Base-by-base conservation (phyloP, 2,113 vertebrate genomes). In the Morone saxatilis region DNA sequence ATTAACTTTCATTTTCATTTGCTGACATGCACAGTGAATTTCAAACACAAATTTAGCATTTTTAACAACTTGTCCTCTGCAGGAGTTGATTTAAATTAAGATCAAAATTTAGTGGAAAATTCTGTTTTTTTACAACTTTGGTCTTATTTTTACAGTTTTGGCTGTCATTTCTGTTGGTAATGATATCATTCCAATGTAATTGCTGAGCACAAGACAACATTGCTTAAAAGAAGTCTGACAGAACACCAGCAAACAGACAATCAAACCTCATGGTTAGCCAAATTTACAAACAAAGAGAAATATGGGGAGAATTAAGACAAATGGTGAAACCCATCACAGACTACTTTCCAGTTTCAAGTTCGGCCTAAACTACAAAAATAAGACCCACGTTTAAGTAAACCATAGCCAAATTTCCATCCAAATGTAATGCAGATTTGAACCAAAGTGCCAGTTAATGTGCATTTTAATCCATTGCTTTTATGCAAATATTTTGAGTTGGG, bases 1-100 rank as follows among this genome's bases (percentile, higher is more conserved):
- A n/a, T 73, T 71, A 82, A 77, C 72, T 43, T 59, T 53, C 72
- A 61, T 75, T 86, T 86, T 65, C 25, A 36, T 67, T 82, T 76
- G 50, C 68, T 83, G 45, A 85, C 61, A 69, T 66, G 57, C 79
- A 71, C 36, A 7, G 11, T 72, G 71, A 85, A 87, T 88, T 68
- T 81, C 20, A 72, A 75, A 70, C 20, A 31, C 20, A 54, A 41
- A 31, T 67, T 71, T 67, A 43, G 45, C 60, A 68, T 19, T 81
- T 79, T 41, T 63, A 7, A 16, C 20, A 20, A 40, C 13, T 65
- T 1, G 1, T 78, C 47, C 12, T 45, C 70, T 81, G 40, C 19
- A 40, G 71, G 57, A 57, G 69, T 53, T 4, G 12, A 81, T 36
- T 80, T 62, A 11, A 88, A 80, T 73, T 54, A 41, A 59, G 60